A percentile compares a stretch with the other conserved stretches of the same genome.
Evolutionary conservation across 2,888 invertebrate genomes (phyloP).

Genomic region (Cephus nigrinus): DNA sequence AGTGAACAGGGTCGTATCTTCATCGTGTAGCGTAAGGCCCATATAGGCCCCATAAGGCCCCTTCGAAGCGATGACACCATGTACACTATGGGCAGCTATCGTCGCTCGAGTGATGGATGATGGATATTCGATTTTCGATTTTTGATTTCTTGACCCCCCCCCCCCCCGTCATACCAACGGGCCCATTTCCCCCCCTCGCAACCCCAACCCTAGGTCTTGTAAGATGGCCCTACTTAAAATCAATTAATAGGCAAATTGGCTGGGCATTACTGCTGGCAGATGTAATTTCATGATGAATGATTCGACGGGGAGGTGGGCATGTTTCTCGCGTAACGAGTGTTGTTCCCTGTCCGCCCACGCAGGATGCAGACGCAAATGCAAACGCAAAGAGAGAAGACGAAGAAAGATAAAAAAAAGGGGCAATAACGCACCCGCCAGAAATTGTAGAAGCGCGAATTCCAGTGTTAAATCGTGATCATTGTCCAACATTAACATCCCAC

Average conservation of each 20-base stretch:
- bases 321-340: constrained; percentile 33
- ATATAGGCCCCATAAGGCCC: neutral
- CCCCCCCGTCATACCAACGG: neutral
- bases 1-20: too few species aligned
- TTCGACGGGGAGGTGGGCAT: constrained; percentile 10
- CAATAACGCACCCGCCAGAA: constrained; percentile 3
- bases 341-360: constrained; percentile 39
- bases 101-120: constrained; percentile 21
- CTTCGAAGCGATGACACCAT: neutral
- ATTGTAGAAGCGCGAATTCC: constrained; percentile 14
- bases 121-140: constrained; percentile 11
- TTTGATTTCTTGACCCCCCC: constrained; percentile 11
- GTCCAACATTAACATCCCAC: too few species aligned
- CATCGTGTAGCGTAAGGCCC: too few species aligned
- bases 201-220: too few species aligned
- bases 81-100: constrained; percentile 22
- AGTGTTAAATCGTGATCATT: too few species aligned
- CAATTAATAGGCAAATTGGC: constrained; percentile 51
- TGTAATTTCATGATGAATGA: constrained; percentile 24
- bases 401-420: too few species aligned
- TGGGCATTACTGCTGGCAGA: constrained; percentile 36
- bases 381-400: too few species aligned
- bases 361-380: constrained; percentile 15
- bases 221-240: constrained; percentile 34
- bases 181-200: neutral